A percentile compares a stretch with the other conserved stretches of the same genome.
Evolutionary conservation across 2,888 invertebrate genomes (phyloP).

Genomic region (Neoitamus cyanurus): DNA sequence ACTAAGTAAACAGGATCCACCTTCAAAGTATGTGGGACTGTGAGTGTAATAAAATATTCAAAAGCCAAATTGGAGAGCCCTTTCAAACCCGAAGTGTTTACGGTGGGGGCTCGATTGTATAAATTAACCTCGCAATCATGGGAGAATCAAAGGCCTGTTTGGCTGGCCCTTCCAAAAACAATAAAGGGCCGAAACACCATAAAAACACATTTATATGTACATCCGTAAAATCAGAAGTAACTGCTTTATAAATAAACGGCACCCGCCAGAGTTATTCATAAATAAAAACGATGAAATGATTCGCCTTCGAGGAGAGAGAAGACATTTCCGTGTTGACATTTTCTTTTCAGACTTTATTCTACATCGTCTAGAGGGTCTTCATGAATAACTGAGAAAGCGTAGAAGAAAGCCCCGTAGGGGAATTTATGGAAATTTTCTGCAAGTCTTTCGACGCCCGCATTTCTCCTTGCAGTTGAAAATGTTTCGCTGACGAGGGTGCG

Average conservation of each 20-base stretch:
- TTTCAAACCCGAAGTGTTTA: neutral
- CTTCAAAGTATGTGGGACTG: neutral
- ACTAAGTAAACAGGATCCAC: neutral
- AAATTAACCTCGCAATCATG: neutral
- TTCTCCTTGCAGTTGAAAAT: neutral
- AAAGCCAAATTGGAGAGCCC: neutral
- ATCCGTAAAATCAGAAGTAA: neutral
- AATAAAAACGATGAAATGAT: neutral
- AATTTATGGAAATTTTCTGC: conserved; percentile 11
- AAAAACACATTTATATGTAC: neutral
- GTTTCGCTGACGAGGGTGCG: neutral
- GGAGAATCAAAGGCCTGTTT: neutral
- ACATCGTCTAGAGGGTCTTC: neutral
- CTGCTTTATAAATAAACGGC: neutral
- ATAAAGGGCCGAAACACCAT: neutral
- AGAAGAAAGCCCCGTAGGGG: neutral
- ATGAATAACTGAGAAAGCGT: neutral
- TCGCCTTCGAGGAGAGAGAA: neutral
- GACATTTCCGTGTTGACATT: neutral
- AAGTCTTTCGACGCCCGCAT: neutral
- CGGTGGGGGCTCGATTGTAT: neutral
- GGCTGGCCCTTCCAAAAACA: neutral
- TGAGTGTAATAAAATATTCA: neutral
- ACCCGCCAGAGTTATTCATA: neutral
- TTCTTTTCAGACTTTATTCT: neutral